These are phyloP conservation scores for Lerista edwardsae DNA, from an alignment of 2,797 vertebrate genomes.

Conservation along the genomic window DNA sequence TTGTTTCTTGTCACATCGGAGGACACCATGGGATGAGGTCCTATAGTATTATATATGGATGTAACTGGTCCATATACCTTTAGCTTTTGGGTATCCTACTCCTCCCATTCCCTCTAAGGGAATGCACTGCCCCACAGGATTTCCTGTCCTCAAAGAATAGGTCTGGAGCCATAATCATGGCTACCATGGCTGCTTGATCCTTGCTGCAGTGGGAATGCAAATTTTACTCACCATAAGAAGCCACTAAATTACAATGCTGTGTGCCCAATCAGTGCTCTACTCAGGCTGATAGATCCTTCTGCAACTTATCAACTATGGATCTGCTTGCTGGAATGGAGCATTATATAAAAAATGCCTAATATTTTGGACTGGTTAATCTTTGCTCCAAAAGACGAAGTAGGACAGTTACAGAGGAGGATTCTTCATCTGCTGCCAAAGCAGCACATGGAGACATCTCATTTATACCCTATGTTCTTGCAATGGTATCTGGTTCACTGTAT, in stretches of 20 bases:
- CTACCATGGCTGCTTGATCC: not conserved
- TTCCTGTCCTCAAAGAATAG: too few relatives aligned
- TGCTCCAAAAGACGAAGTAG: not conserved
- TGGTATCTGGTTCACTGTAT: not conserved
- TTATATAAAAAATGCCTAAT: not conserved
- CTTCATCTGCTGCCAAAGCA: not conserved
- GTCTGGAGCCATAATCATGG: not conserved
- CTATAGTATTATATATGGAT: too few relatives aligned
- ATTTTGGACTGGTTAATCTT: not conserved
- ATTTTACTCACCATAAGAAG: not conserved
- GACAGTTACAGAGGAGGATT: not conserved
- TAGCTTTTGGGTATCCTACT: not conserved
- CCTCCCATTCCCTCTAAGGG: not conserved
- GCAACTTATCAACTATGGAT: not conserved
- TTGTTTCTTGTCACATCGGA: not conserved
- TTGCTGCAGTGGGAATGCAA: not conserved
- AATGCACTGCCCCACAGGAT: not conserved
- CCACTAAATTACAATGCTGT: too few relatives aligned
- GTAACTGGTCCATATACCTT: not conserved
- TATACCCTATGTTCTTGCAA: too few relatives aligned
- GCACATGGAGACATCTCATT: not conserved
- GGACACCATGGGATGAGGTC: not conserved
- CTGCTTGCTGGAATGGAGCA: not conserved
- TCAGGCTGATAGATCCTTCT: not conserved
- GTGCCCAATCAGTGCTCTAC: not conserved